Conservation (phyloP, 2,888 invertebrate genomes). For the Xestia sexstrigata region DNA sequence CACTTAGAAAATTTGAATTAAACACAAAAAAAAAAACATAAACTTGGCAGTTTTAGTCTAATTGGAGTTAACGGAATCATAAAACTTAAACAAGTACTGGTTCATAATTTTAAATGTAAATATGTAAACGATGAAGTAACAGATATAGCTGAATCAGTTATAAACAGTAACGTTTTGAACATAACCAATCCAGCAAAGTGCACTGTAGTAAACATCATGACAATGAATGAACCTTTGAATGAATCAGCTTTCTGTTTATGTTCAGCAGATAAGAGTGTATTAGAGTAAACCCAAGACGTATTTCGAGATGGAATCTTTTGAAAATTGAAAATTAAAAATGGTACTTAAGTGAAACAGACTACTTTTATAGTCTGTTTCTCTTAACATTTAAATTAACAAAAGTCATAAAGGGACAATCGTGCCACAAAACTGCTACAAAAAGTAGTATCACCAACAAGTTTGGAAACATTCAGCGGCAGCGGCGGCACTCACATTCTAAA, state of each 20-base stretch:
- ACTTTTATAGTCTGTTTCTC: background rate
- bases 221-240: slow-evolving; percentile 46
- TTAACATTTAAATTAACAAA: slow-evolving; percentile 25
- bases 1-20: slow-evolving; percentile 13
- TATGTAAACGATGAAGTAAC: slow-evolving; percentile 21
- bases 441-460: slow-evolving; percentile 69
- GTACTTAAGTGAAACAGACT: too few species aligned
- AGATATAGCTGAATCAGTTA: slow-evolving; percentile 5
- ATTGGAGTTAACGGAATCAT: slow-evolving; percentile 42
- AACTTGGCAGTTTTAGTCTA: slow-evolving; percentile 37
- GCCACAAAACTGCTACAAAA: slow-evolving; percentile 60
- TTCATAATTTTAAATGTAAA: slow-evolving; percentile 25
- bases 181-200: slow-evolving; percentile 19
- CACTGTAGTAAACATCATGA: slow-evolving; percentile 23
- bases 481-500: slow-evolving; percentile 73
- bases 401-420: slow-evolving; percentile 47
- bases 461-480: slow-evolving; percentile 72
- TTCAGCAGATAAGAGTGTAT: slow-evolving; percentile 24
- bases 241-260: slow-evolving; percentile 32
- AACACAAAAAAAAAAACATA: slow-evolving; percentile 1
- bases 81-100: slow-evolving; percentile 20
- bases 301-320: background rate
- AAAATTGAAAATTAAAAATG: background rate
- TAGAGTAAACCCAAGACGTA: slow-evolving; percentile 14
- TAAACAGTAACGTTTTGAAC: slow-evolving; percentile 5